Evolutionary conservation across 2,797 vertebrate species (phyloP).

Genomic region (Muscicapa comitata): DNA sequence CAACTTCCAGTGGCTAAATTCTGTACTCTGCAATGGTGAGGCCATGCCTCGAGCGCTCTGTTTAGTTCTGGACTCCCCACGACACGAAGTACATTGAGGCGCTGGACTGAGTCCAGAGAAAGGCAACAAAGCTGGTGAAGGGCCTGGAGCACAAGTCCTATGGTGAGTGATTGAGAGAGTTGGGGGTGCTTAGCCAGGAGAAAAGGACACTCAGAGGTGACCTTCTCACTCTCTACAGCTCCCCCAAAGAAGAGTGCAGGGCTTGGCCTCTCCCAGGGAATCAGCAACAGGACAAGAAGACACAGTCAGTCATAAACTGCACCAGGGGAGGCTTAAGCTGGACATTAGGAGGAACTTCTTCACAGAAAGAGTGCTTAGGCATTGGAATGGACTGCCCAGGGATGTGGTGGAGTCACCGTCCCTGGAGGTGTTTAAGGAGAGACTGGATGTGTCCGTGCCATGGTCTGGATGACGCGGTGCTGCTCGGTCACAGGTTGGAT

Average conservation of each 20-base stretch:
- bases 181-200: not conserved
- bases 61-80: not conserved
- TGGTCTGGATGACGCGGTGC: not conserved
- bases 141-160: not conserved
- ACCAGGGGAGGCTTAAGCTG: not conserved
- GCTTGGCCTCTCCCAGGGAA: too few species aligned
- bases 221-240: not conserved
- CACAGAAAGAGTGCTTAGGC: too few species aligned
- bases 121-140: not conserved
- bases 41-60: rapidly evolving
- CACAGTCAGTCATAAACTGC: not conserved
- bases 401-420: too few species aligned
- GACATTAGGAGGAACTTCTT: not conserved
- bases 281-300: not conserved
- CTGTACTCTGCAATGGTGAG: rapidly evolving
- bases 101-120: not conserved
- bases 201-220: not conserved
- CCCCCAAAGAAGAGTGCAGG: not conserved
- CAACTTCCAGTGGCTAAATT: not conserved
- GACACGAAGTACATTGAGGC: too few species aligned
- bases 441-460: rapidly evolving
- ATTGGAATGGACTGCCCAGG: not conserved
- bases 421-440: not conserved
- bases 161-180: too few species aligned
- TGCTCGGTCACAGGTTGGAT: rapidly evolving